Percentiles rank a stretch among this genome's conserved stretches.
Conservation (phyloP, 2,888 invertebrate genomes). For the Emmelina monodactyla region DNA sequence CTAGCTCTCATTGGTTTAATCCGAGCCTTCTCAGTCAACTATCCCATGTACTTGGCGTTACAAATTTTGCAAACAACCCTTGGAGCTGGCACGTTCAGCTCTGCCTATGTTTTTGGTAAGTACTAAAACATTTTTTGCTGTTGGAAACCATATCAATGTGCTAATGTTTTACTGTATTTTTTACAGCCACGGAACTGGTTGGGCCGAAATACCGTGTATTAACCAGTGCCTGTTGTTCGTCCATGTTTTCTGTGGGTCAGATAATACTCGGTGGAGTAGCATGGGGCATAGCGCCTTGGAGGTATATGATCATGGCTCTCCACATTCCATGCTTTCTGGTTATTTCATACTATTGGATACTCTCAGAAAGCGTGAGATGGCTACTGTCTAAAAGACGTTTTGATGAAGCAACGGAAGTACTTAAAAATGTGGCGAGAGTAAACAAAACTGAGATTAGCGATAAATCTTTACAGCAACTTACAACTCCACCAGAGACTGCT, state of each 20-base stretch:
- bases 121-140: no score
- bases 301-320: constrained; percentile 68
- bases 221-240: constrained; percentile 71
- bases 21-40: constrained; percentile 63
- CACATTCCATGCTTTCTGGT: constrained; percentile 74
- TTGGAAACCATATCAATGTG: not conserved
- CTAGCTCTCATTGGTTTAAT: constrained; percentile 53
- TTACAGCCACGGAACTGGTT: constrained; percentile 76
- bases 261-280: constrained; percentile 71
- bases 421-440: constrained; percentile 67
- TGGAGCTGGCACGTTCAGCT: constrained; percentile 61
- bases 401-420: constrained; percentile 66
- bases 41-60: constrained; percentile 57
- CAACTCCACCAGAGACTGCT: constrained; percentile 62
- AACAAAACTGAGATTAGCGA: constrained; percentile 67
- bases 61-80: constrained; percentile 61
- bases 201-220: constrained; percentile 76
- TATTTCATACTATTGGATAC: constrained; percentile 70
- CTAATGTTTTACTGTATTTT: constrained; percentile 4
- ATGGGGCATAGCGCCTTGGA: constrained; percentile 74
- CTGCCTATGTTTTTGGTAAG: constrained; percentile 49
- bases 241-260: constrained; percentile 78
- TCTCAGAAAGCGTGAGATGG: constrained; percentile 77
- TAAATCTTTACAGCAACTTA: constrained; percentile 47
- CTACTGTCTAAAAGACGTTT: constrained; percentile 71